Conservation (phyloP, 2,797 vertebrate genomes). For the Adrianichthys oophorus region DNA sequence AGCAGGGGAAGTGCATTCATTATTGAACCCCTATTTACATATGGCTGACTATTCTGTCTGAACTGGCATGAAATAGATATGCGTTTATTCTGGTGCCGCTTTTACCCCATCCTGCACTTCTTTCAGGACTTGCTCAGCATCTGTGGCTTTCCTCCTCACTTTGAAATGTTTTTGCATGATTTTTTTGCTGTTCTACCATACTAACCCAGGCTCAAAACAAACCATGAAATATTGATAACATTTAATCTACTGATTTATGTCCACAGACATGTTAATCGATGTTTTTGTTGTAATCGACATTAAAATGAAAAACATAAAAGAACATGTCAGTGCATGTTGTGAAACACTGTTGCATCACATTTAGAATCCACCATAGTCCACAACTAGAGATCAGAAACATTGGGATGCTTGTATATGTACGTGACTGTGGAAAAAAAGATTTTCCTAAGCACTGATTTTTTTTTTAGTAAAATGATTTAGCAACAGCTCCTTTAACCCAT, state of each 20-base stretch:
- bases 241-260: neutral
- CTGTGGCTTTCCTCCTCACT: constrained; percentile 48
- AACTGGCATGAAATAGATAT: constrained; percentile 78
- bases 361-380: neutral
- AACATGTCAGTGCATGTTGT: neutral
- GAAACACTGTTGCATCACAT: neutral
- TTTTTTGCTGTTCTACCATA: constrained; percentile 18
- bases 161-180: constrained; percentile 41
- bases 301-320: neutral
- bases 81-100: constrained; percentile 66
- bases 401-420: too few species aligned
- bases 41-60: constrained; percentile 79
- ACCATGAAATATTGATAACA: neutral
- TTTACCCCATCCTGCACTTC: constrained; percentile 47
- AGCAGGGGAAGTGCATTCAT: constrained; percentile 82
- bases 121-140: constrained; percentile 63
- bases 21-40: constrained; percentile 84
- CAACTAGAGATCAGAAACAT: neutral
- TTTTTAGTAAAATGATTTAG: too few species aligned
- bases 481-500: too few species aligned
- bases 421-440: too few species aligned
- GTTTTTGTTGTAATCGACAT: neutral
- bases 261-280: neutral
- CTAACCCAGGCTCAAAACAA: neutral
- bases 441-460: too few species aligned